These are phyloP conservation scores for Parauchenoglanis ngamensis DNA, from an alignment of 2,797 vertebrate genomes.

Conservation along the genomic window DNA sequence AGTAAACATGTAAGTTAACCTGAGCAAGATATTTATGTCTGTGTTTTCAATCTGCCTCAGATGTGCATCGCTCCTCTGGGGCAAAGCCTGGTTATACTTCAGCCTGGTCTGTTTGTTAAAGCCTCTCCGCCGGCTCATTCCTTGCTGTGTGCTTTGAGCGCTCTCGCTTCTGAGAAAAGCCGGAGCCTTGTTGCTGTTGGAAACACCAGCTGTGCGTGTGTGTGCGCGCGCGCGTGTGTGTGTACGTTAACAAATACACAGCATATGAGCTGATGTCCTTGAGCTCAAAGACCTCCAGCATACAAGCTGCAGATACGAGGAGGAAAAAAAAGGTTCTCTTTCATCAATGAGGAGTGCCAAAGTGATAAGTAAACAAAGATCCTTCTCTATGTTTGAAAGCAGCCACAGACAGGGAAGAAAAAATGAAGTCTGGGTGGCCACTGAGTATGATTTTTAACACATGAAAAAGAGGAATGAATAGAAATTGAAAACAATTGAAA, in stretches of 20 bases:
- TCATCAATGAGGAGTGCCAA: neutral
- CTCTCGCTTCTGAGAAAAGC: constrained; percentile 34
- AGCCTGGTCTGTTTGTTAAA: constrained; percentile 38
- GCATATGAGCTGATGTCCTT: constrained; percentile 41
- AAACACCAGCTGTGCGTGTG: constrained; percentile 34
- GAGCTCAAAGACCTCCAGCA: constrained; percentile 27
- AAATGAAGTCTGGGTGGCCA: neutral
- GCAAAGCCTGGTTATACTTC: constrained; percentile 29
- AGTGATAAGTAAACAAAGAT: constrained; percentile 36
- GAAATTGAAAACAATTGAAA: neutral
- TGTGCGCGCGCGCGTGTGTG: constrained; percentile 4
- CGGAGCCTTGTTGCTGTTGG: constrained; percentile 33
- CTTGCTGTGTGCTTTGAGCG: constrained; percentile 12
- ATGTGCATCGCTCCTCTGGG: constrained; percentile 25
- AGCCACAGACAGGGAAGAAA: neutral
- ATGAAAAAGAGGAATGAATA: constrained; percentile 16
- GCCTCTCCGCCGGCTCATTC: constrained; percentile 15
- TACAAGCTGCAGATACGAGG: neutral
- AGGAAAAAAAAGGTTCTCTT: neutral
- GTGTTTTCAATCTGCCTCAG: neutral
- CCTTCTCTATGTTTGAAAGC: constrained; percentile 22
- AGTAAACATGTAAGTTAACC: neutral
- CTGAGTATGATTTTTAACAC: constrained; percentile 15
- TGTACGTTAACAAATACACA: constrained; percentile 18
- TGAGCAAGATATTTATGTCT: neutral